phyloP scores from a whole-genome alignment of 1,140 invertebrate species.

The Formica exsecta region DNA sequence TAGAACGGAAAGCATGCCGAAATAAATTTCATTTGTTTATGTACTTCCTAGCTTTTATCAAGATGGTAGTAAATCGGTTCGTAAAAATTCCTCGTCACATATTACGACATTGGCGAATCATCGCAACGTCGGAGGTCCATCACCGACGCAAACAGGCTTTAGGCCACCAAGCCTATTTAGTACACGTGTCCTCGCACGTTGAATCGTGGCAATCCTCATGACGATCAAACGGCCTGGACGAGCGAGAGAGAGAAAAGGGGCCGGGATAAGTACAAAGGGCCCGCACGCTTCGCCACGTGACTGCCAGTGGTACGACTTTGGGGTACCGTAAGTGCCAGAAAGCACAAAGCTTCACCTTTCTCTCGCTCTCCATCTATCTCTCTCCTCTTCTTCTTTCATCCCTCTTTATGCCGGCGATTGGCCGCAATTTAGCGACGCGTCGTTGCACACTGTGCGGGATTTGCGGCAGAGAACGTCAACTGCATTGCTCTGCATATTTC shows the following conservation, averaged over 20 bases:
- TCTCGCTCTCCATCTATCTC: background rate
- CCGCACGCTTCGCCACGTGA: conserved; percentile 77
- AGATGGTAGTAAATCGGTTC: background rate
- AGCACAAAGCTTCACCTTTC: conserved; percentile 66
- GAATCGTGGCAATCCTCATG: conserved; percentile 72
- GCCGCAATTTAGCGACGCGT: conserved; percentile 78
- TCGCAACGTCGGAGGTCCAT: conserved; percentile 48
- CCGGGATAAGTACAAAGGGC: conserved; percentile 63
- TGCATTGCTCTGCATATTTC: conserved; percentile 77
- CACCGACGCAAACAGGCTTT: conserved; percentile 75
- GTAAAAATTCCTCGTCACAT: conserved; percentile 6
- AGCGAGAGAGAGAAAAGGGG: conserved; percentile 39
- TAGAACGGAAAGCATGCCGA: no score
- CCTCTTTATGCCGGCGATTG: conserved; percentile 70
- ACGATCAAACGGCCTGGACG: conserved; percentile 36
- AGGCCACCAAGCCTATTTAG: conserved; percentile 80
- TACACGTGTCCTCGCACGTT: conserved; percentile 80
- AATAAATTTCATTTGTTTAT: background rate
- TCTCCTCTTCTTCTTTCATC: conserved; percentile 34
- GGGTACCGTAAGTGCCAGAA: conserved; percentile 77
- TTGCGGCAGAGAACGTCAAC: conserved; percentile 70
- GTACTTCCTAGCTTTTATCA: background rate
- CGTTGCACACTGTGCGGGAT: conserved; percentile 71
- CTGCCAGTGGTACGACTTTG: conserved; percentile 67
- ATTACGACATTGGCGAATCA: conserved; percentile 27